A percentile compares a stretch with the other conserved stretches of the same genome.
phyloP scores from a whole-genome alignment of 2,113 vertebrate species.

The Bufo gargarizans region DNA sequence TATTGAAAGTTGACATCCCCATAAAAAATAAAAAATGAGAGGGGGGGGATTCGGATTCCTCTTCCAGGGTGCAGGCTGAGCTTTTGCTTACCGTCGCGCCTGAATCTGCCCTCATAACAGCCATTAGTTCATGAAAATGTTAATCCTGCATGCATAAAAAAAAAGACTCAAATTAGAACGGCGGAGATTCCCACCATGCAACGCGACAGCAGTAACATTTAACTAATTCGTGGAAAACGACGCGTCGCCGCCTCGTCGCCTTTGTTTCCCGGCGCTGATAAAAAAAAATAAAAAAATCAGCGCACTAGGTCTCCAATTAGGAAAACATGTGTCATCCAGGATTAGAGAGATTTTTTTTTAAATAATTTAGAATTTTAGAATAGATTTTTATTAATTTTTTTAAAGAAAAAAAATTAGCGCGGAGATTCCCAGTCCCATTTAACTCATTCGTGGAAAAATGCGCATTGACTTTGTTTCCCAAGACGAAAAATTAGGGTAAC shows the following conservation, averaged over 20 bases:
- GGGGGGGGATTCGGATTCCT: background rate
- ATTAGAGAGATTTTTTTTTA: no score
- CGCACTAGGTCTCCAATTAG: background rate
- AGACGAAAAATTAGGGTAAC: background rate
- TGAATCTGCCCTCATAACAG: constrained; percentile 72
- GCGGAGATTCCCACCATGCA: no score
- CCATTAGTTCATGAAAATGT: constrained; percentile 79
- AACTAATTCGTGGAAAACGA: constrained; percentile 25
- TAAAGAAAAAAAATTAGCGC: constrained; percentile 65
- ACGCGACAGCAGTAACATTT: no score
- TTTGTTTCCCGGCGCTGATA: no score
- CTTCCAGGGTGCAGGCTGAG: constrained; percentile 60
- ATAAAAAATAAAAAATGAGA: constrained; percentile 65
- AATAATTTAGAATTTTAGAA: no score
- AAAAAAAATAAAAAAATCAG: constrained; percentile 55
- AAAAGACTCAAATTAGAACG: background rate
- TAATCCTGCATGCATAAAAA: constrained; percentile 70
- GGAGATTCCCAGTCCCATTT: constrained; percentile 62
- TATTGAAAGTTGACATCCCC: constrained; percentile 60
- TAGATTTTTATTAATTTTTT: no score
- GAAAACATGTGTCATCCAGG: no score
- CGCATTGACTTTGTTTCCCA: constrained; percentile 20
- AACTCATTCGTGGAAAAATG: constrained; percentile 24
- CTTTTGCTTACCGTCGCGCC: constrained; percentile 68
- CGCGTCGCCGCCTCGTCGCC: no score